phyloP scores from a whole-genome alignment of 2,797 vertebrate species.

The Diplodus puntazzo region DNA sequence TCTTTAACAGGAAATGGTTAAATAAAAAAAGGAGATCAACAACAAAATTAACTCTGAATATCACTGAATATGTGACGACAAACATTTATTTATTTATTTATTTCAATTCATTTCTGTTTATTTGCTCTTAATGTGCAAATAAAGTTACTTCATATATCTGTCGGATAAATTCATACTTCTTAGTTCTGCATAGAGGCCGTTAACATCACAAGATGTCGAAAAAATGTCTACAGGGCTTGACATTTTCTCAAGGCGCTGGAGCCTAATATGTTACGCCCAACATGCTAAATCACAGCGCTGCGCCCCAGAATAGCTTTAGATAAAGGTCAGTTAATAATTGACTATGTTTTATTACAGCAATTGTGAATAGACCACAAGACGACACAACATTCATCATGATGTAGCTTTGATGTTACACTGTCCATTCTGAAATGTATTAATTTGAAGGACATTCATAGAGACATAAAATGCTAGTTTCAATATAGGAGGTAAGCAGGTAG shows the following conservation, averaged over 20 bases:
- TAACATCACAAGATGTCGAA: slow-evolving; percentile 17
- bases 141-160: background rate
- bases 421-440: background rate
- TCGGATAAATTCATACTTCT: slow-evolving; percentile 26
- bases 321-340: slow-evolving; percentile 67
- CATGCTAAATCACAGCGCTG: slow-evolving; percentile 23
- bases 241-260: slow-evolving; percentile 11
- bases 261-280: slow-evolving; percentile 1
- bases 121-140: background rate
- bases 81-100: background rate
- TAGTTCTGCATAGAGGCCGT: slow-evolving; percentile 3
- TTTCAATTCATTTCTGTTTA: background rate
- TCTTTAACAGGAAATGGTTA: slow-evolving; percentile 11
- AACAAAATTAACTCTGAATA: background rate
- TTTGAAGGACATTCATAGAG: background rate
- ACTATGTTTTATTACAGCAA: slow-evolving; percentile 34
- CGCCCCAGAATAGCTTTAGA: slow-evolving; percentile 39
- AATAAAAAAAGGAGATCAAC: background rate
- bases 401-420: slow-evolving; percentile 9
- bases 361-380: slow-evolving; percentile 18
- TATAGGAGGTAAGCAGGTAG: background rate
- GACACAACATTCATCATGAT: slow-evolving; percentile 13
- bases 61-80: background rate
- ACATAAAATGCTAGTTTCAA: background rate
- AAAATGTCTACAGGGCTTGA: slow-evolving; percentile 17